Evolutionary conservation across 2,797 vertebrate species (phyloP).

Genomic region (Threskiornis aethiopicus): DNA sequence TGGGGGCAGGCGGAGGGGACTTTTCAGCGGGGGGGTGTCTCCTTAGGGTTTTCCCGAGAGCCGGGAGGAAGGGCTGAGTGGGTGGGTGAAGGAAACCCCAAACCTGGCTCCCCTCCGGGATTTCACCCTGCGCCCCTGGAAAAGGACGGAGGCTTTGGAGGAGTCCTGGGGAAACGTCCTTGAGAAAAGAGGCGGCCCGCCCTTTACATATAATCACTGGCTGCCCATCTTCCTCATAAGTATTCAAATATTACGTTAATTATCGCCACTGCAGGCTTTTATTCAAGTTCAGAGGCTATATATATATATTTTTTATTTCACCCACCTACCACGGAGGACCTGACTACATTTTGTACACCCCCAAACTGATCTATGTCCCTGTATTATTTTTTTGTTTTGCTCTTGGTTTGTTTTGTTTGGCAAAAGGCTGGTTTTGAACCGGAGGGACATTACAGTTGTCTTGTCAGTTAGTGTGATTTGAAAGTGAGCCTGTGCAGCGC

Average conservation of each 20-base stretch:
- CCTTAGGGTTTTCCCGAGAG: background rate
- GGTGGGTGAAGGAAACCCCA: background rate
- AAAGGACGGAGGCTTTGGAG: too few species aligned
- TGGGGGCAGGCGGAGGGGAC: too few species aligned
- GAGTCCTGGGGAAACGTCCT: background rate
- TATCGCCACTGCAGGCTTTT: background rate
- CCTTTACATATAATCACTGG: background rate
- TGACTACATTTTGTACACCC: background rate
- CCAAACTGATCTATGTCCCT: background rate
- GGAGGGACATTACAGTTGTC: conserved; percentile 57
- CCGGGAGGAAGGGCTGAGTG: too few species aligned
- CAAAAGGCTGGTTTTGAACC: conserved; percentile 35
- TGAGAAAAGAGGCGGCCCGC: background rate
- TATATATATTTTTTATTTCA: background rate
- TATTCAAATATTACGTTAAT: background rate
- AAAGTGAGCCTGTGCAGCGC: conserved; percentile 71
- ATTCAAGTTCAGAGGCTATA: background rate
- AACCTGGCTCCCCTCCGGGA: background rate
- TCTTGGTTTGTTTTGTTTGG: conserved; percentile 21
- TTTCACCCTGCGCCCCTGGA: too few species aligned
- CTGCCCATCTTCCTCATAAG: background rate
- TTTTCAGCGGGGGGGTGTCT: background rate
- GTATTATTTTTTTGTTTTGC: background rate
- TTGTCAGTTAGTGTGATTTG: conserved; percentile 78
- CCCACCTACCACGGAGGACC: background rate